Evolutionary conservation across 2,888 invertebrate genomes (phyloP).

Genomic region (Stratiomys singularior): DNA sequence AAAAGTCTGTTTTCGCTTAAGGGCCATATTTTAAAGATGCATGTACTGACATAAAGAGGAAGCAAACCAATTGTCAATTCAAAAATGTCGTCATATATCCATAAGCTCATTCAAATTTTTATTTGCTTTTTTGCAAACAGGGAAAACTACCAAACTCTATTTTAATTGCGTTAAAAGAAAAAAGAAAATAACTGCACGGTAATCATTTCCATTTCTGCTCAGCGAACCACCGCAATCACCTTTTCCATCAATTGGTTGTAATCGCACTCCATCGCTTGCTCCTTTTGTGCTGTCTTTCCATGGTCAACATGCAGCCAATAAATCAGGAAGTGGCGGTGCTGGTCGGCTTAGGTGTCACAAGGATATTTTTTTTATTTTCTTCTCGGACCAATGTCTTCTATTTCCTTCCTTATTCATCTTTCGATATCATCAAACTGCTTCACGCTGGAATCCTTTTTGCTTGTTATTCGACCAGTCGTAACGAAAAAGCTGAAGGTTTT

Average conservation of each 20-base stretch:
- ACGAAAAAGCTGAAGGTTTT: neutral
- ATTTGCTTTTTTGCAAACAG: no score
- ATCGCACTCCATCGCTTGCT: neutral
- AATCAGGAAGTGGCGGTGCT: conserved; percentile 16
- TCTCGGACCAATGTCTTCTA: no score
- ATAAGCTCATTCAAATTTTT: no score
- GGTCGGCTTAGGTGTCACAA: conserved; percentile 17
- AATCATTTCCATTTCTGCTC: neutral
- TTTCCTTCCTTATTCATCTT: neutral
- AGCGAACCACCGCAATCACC: neutral
- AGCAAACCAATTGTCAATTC: no score
- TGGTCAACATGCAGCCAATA: conserved; percentile 20
- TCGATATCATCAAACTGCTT: neutral
- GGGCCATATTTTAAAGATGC: no score
- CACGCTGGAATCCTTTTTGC: neutral
- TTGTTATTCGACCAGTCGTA: neutral
- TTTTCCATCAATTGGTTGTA: neutral
- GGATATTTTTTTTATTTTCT: neutral
- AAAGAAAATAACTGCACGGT: neutral
- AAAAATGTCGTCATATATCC: no score
- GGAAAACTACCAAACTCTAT: neutral
- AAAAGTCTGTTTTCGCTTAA: no score
- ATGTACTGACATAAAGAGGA: no score
- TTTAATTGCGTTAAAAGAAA: neutral
- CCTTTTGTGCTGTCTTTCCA: neutral